These are phyloP conservation scores for Myanophis thanlyinensis DNA, from an alignment of 2,113 vertebrate genomes.

Conservation along the genomic window DNA sequence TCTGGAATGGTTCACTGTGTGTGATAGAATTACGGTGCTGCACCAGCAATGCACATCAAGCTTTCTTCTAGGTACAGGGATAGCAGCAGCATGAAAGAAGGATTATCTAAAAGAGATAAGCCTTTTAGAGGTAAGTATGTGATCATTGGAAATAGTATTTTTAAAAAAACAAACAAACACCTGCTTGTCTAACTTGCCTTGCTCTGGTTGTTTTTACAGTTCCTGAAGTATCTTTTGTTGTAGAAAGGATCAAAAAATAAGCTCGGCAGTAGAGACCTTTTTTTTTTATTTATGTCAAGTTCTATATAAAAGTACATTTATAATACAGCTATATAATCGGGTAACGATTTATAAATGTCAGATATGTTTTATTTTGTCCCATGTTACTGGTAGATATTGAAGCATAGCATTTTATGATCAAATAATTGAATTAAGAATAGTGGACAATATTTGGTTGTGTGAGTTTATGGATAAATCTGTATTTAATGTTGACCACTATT, in stretches of 20 bases:
- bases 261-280: neutral
- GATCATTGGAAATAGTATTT: neutral
- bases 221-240: neutral
- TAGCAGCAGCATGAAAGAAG: conserved; percentile 11
- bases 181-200: neutral
- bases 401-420: neutral
- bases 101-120: neutral
- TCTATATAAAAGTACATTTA: neutral
- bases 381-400: neutral
- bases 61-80: neutral
- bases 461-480: neutral
- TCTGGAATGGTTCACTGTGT: neutral
- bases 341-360: neutral
- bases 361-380: neutral
- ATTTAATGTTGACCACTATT: neutral
- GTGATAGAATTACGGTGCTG: neutral
- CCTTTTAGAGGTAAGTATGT: conserved; percentile 1
- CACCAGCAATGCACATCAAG: neutral
- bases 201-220: neutral
- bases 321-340: neutral
- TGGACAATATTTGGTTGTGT: neutral
- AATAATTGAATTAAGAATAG: neutral
- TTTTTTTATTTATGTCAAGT: neutral
- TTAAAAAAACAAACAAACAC: neutral
- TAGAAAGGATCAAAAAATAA: neutral